Evolutionary conservation across 2,888 invertebrate species (phyloP).

Genomic region (Hirtodrosophila trivittata): DNA sequence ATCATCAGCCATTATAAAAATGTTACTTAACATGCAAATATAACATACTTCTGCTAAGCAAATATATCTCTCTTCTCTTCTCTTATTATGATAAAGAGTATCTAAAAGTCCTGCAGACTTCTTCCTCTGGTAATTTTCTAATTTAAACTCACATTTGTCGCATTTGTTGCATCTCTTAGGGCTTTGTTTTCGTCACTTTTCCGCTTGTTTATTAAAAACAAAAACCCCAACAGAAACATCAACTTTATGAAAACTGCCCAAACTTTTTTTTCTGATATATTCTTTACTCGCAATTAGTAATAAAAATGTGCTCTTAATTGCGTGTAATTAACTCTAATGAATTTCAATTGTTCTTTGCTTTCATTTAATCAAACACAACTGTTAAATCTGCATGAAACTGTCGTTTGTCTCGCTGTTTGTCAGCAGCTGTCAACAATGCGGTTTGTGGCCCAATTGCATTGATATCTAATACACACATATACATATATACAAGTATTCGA

Average conservation of each 20-base stretch:
- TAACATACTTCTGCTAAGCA: too few species aligned
- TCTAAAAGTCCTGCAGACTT: background rate
- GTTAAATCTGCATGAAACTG: constrained; percentile 38
- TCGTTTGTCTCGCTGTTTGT: constrained; percentile 18
- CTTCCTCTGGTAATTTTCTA: background rate
- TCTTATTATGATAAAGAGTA: too few species aligned
- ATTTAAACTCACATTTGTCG: constrained; percentile 46
- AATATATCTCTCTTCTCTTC: too few species aligned
- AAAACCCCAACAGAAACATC: constrained; percentile 36
- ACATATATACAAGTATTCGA: background rate
- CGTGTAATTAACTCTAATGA: constrained; percentile 70
- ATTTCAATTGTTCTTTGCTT: constrained; percentile 60
- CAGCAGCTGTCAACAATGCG: constrained; percentile 57
- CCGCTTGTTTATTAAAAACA: constrained; percentile 30
- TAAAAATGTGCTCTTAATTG: constrained; percentile 73
- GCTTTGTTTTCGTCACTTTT: constrained; percentile 2
- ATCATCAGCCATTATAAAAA: constrained; percentile 16
- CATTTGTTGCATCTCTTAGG: constrained; percentile 29
- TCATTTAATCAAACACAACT: constrained; percentile 57
- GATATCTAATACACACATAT: background rate
- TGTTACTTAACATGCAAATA: background rate
- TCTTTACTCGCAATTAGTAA: constrained; percentile 60
- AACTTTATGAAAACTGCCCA: constrained; percentile 39
- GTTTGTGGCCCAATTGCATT: constrained; percentile 32
- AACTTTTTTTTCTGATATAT: constrained; percentile 3